These are phyloP conservation scores for Uromys caudimaculatus DNA, from an alignment of 2,797 vertebrate species.

Conservation along the genomic window DNA sequence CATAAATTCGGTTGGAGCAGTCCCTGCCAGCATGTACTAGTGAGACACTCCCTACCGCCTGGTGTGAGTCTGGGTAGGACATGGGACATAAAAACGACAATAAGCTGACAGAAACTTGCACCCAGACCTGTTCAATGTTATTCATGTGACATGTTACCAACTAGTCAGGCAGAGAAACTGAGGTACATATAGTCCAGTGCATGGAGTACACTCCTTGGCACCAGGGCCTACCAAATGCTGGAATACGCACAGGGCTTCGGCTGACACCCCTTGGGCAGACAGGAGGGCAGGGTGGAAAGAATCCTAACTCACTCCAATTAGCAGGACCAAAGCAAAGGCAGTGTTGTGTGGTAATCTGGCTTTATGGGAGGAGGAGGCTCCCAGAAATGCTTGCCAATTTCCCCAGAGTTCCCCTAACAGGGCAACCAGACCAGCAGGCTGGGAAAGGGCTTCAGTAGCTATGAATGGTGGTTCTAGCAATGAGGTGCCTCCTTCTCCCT, in stretches of 20 bases:
- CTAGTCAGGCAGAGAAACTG: neutral
- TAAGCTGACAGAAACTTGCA: neutral
- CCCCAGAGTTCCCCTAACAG: neutral
- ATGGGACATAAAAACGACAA: neutral
- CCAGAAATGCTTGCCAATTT: neutral
- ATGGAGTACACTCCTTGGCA: neutral
- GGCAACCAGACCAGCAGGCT: neutral
- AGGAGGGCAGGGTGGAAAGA: neutral
- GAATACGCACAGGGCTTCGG: neutral
- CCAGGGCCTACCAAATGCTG: neutral
- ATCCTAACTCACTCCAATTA: neutral
- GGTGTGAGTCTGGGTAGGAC: neutral
- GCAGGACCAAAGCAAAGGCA: neutral
- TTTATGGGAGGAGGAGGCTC: neutral
- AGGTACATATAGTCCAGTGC: neutral
- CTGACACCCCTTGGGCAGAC: neutral
- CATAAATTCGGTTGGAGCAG: neutral
- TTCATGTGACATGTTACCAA: neutral
- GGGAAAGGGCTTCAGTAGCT: neutral
- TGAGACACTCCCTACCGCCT: neutral
- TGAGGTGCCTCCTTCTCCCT: neutral
- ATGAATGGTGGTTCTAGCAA: neutral
- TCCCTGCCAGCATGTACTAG: neutral
- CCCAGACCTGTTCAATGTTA: neutral
- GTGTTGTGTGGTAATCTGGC: neutral